phyloP scores from a whole-genome alignment of 2,113 vertebrate genomes.

The Pachyramphus minor region DNA sequence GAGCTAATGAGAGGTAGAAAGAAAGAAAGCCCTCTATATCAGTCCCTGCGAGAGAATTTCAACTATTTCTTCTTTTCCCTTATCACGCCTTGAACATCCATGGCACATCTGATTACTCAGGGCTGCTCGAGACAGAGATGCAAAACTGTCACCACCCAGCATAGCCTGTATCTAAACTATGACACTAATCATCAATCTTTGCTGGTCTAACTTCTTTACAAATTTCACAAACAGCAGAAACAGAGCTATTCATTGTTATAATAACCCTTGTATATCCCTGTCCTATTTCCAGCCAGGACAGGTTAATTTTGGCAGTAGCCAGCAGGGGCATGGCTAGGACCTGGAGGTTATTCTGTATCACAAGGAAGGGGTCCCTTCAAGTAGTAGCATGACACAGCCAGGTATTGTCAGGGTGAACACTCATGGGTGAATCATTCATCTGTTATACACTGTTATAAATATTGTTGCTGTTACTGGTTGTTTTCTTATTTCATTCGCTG shows the following conservation, averaged over 20 bases:
- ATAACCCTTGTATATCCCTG: neutral
- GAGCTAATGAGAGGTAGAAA: neutral
- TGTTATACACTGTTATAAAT: neutral
- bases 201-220: neutral
- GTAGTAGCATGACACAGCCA: neutral
- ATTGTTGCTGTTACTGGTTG: neutral
- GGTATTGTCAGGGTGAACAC: accelerated
- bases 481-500: neutral
- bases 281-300: neutral
- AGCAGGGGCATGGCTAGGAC: neutral
- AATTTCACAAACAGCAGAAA: neutral
- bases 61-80: neutral
- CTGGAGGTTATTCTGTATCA: neutral
- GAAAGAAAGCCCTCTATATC: neutral
- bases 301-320: neutral
- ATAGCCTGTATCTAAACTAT: neutral
- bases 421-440: neutral
- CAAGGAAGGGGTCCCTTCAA: too few relatives aligned
- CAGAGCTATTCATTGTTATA: neutral
- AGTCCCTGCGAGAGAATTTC: neutral
- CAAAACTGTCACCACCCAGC: neutral
- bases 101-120: neutral
- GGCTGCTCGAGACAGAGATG: neutral
- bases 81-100: neutral
- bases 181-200: neutral